Conservation (phyloP, 2,797 vertebrate genomes). For the Xiphorhynchus erythropygius region DNA sequence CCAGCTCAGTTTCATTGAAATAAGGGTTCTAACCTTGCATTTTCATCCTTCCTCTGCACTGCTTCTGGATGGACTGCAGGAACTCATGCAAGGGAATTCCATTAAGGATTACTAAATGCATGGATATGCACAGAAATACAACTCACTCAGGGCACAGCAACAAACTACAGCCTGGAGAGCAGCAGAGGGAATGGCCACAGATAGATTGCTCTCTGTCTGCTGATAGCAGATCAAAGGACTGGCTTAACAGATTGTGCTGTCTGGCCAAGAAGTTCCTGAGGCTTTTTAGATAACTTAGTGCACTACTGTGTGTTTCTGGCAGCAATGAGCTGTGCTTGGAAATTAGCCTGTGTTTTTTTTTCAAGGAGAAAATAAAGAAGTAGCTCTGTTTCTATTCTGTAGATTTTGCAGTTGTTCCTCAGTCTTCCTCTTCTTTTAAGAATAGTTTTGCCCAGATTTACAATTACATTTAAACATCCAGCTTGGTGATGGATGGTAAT, state of each 20-base stretch:
- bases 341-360: background rate
- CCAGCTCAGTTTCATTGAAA: background rate
- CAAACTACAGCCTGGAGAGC: background rate
- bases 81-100: background rate
- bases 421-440: background rate
- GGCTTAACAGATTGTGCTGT: conserved; percentile 5
- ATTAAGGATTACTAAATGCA: background rate
- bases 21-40: background rate
- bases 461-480: background rate
- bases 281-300: conserved; percentile 1
- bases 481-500: background rate
- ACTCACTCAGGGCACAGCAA: background rate
- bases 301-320: background rate
- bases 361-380: background rate
- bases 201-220: background rate
- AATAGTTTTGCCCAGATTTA: background rate
- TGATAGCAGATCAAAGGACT: background rate
- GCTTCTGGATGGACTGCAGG: background rate
- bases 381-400: background rate
- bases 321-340: background rate
- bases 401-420: background rate
- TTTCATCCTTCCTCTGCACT: background rate
- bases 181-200: background rate
- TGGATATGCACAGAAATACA: background rate
- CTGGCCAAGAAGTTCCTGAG: conserved; percentile 10